Conservation (phyloP, 2,113 vertebrate species). For the Pyxicephalus adspersus region DNA sequence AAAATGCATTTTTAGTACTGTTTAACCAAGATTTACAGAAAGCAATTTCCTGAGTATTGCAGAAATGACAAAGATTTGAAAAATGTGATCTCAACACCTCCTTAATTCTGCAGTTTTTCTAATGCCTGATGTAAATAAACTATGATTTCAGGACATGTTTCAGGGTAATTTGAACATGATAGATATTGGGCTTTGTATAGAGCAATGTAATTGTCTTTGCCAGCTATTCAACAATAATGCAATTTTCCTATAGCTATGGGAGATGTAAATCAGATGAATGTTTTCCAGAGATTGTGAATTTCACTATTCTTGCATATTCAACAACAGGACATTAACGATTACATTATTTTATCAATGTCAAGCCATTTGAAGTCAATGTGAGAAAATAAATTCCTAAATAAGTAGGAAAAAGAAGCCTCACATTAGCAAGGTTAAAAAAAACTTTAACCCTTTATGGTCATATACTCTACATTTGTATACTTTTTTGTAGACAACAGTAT, state of each 20-base stretch:
- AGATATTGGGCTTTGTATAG: conserved; percentile 58
- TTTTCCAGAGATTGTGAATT: conserved; percentile 42
- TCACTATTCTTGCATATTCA: conserved; percentile 39
- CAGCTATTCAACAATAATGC: conserved; percentile 51
- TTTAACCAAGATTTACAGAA: conserved; percentile 77
- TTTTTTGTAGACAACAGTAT: too few relatives aligned
- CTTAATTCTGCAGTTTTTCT: conserved; percentile 71
- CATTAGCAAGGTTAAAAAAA: conserved; percentile 25
- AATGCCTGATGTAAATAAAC: conserved; percentile 67
- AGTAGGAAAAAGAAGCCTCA: conserved; percentile 5
- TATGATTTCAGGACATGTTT: conserved; percentile 49
- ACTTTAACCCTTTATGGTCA: too few relatives aligned
- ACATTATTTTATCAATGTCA: conserved; percentile 50
- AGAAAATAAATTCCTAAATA: conserved; percentile 21
- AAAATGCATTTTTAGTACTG: conserved; percentile 71
- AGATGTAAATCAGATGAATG: conserved; percentile 49
- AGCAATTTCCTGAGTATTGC: conserved; percentile 75
- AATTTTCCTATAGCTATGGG: conserved; percentile 40
- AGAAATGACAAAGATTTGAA: conserved; percentile 73
- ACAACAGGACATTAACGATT: conserved; percentile 33
- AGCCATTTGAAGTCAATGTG: neutral
- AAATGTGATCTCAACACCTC: conserved; percentile 75
- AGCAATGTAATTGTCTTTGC: conserved; percentile 54
- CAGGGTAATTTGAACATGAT: conserved; percentile 68
- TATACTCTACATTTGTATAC: too few relatives aligned